Evolutionary conservation across 2,113 vertebrate species (phyloP), one percentile per base, ranked within the genome.

Genomic region (Sakesphorus luctuosus): DNA sequence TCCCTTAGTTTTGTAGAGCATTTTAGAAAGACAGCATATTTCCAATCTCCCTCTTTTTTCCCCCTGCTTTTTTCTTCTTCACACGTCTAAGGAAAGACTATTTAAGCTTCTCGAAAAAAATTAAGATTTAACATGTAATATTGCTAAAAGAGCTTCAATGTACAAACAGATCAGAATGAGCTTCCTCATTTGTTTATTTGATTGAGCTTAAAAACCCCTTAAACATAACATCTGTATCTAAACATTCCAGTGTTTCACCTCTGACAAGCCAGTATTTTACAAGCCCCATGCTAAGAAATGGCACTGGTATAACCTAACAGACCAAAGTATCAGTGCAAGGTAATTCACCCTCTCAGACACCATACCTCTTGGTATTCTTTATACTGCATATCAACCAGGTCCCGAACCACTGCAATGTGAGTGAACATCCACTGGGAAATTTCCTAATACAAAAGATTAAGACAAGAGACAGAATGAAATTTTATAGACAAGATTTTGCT

Each of bases 391-490:
- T 99, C 98, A 83, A 99, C 99, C 71, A 99, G 97, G 97, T 99
- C 99, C 49, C 99, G 98, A 35, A 99, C 99, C 43, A 99, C 99
- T 13, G 99, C 99, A 7, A 99, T 99, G 91, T 99, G 99, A 24
- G 99, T 99, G 59, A 99, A 99, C 99, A 99, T 99, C 99, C 99
- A 99, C 97, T 99, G 99, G 91, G 99, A 99, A 24, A 99, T 99
- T 95, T 99, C 99, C 99, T 99, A 97, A 43, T 13, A 73, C 21
- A 88, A 94, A 52, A 91, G 50, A 65, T 5, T 5, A 61, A 92
- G 46, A 68, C 33, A 44, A 82, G 11, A 66, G 66, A 93, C 19
- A 91, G n/a, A 94, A 65, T 10, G 29, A 90, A 46, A 82, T 9
- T 74, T 92, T 33, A 75, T 35, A 38, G 78, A 67, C 35, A 80